Evolutionary conservation across 1,140 invertebrate species (phyloP).

Genomic region (Megathymus violae): DNA sequence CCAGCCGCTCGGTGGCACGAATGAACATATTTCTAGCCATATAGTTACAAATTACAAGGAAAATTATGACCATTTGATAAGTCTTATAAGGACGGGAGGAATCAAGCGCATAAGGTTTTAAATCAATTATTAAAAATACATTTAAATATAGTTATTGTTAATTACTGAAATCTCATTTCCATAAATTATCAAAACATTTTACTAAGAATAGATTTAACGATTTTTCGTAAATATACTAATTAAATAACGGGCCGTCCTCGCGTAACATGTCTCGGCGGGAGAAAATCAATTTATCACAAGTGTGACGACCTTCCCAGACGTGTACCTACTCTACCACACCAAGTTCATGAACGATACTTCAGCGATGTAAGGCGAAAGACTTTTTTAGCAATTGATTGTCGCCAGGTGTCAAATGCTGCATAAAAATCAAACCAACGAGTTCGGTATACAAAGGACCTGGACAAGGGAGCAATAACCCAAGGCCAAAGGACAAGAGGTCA

Average conservation of each 20-base stretch:
- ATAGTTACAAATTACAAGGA: too few relatives aligned
- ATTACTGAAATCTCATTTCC: too few relatives aligned
- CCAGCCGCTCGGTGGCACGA: too few relatives aligned
- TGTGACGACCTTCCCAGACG: constrained; percentile 15
- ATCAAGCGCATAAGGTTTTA: too few relatives aligned
- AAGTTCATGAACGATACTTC: not conserved
- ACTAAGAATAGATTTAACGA: too few relatives aligned
- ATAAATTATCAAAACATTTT: too few relatives aligned
- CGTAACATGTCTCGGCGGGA: too few relatives aligned
- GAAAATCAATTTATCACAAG: constrained; percentile 23
- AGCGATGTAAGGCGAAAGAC: not conserved
- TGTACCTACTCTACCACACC: not conserved
- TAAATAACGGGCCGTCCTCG: constrained; percentile 3
- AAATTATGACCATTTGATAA: too few relatives aligned
- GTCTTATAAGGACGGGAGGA: too few relatives aligned
- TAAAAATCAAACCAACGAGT: constrained; percentile 16
- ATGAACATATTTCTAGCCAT: too few relatives aligned
- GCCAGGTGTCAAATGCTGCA: constrained; percentile 16
- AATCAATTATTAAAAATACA: too few relatives aligned
- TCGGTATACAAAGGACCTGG: constrained; percentile 8
- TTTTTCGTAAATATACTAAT: not conserved
- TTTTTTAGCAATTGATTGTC: not conserved
- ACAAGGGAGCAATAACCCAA: constrained; percentile 9
- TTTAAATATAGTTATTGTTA: too few relatives aligned
- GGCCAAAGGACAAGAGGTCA: constrained; percentile 6